Evolutionary conservation across 2,113 vertebrate species (phyloP).

Genomic region (Mungos mungo): DNA sequence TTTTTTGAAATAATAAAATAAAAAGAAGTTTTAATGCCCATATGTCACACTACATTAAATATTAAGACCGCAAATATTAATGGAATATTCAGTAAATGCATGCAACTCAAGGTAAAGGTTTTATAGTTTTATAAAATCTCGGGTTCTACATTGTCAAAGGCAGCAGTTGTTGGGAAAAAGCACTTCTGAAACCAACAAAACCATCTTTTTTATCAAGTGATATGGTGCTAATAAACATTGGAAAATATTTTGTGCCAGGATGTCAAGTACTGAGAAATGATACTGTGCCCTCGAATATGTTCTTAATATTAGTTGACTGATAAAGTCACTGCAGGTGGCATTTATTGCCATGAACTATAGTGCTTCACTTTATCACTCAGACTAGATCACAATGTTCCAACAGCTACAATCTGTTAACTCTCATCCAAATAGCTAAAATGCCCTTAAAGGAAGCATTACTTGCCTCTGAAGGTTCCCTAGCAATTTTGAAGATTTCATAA

Average conservation of each 20-base stretch:
- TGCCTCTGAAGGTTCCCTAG: constrained; percentile 71
- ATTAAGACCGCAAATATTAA: constrained; percentile 47
- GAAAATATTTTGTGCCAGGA: constrained; percentile 68
- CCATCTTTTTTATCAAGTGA: constrained; percentile 63
- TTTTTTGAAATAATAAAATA: background rate
- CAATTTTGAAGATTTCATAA: constrained; percentile 73
- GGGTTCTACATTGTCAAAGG: constrained; percentile 51
- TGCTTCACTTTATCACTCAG: constrained; percentile 74
- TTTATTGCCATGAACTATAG: constrained; percentile 74
- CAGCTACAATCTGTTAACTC: constrained; percentile 76
- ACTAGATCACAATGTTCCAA: constrained; percentile 76
- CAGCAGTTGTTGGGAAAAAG: constrained; percentile 57
- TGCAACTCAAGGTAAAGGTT: constrained; percentile 69
- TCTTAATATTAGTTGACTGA: constrained; percentile 73
- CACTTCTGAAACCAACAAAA: constrained; percentile 70
- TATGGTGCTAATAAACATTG: constrained; percentile 77
- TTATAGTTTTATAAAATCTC: constrained; percentile 51
- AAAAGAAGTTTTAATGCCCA: constrained; percentile 22
- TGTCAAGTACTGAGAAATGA: constrained; percentile 73
- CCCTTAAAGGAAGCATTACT: constrained; percentile 77
- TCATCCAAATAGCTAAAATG: constrained; percentile 74
- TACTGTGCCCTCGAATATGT: constrained; percentile 64
- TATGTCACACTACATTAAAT: constrained; percentile 14
- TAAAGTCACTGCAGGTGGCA: constrained; percentile 74
- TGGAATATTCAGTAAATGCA: constrained; percentile 70